These are phyloP conservation scores for Vespertilio murinus DNA, from an alignment of 2,797 vertebrate genomes.

Conservation along the genomic window DNA sequence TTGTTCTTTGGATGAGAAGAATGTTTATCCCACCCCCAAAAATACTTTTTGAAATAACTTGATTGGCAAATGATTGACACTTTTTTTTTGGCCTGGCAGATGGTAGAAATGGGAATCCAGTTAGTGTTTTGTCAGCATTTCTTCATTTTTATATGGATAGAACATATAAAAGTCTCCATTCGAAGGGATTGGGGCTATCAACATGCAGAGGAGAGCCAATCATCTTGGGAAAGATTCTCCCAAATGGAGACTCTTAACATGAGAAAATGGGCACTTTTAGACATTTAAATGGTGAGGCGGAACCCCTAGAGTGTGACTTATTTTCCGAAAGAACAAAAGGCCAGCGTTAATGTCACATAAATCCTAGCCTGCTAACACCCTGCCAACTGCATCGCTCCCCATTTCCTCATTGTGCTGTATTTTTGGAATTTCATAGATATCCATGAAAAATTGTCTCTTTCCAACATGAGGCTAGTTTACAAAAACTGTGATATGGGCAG, in stretches of 20 bases:
- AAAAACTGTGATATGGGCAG: neutral
- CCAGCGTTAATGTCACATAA: neutral
- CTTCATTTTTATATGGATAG: neutral
- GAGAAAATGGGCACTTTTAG: neutral
- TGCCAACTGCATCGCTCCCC: fast-evolving
- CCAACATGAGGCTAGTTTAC: neutral
- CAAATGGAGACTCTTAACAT: neutral
- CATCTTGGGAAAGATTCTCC: neutral
- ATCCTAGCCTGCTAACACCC: neutral
- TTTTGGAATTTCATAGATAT: neutral
- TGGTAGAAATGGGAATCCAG: neutral
- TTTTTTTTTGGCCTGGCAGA: neutral
- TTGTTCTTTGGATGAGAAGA: neutral
- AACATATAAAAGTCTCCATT: neutral
- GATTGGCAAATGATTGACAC: neutral
- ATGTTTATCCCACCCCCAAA: neutral
- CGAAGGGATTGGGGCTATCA: neutral
- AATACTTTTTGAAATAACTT: neutral
- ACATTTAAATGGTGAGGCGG: neutral
- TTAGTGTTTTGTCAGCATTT: neutral
- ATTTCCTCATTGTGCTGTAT: neutral
- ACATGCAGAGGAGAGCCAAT: neutral
- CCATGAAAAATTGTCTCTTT: neutral
- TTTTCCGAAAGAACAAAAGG: conserved; percentile 10
- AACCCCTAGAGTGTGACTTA: neutral